Evolutionary conservation across 2,888 invertebrate species (phyloP), one percentile per base, ranked within the genome.

Genomic region (Chrysolina americana): DNA sequence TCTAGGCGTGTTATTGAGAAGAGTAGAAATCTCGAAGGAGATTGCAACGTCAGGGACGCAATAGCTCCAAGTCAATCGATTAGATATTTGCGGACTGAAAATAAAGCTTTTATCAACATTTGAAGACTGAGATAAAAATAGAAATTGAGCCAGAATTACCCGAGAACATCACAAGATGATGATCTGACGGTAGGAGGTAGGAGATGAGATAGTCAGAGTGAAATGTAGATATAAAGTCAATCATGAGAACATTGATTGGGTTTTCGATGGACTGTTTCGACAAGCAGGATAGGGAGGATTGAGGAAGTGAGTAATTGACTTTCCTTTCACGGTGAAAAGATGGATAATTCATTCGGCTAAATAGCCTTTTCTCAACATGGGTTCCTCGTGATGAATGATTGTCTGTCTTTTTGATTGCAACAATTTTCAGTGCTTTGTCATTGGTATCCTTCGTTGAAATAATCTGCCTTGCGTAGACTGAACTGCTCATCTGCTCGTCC

Each of bases 101-200:
- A 15, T 11, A 23, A 65, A 36, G 69, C 48, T 41, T 41, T 65
- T n/a, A 62, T 56, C 21, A 44, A 48, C 62, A 74, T 70, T 62
- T 47, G 65, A 48, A 17, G 15, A 59, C 56, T 17, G 56, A 13
- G 21, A 70, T 48, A 28, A 41, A 69, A 65, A 73, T 70, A 53
- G 56, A 56, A 21, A 11, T 56, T 23, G 56, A 56, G 23, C 21
- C 19, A 15, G 23, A 10, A 23, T 56, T 21, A 21, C 15, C 15
- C 13, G 9, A 56, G 5, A 56, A 56, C 13, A 21, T 56, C 23
- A 56, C n/a, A n/a, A n/a, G 21, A 56, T 23, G 23, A 11, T 23
- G 56, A 56, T 56, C 23, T 13, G 9, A 19, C 19, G 21, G 3
- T 19, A 53, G 10, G 53, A n/a, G n/a, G n/a, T n/a, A n/a, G n/a